phyloP scores from a whole-genome alignment of 2,888 invertebrate genomes.

The Clostera curtula region DNA sequence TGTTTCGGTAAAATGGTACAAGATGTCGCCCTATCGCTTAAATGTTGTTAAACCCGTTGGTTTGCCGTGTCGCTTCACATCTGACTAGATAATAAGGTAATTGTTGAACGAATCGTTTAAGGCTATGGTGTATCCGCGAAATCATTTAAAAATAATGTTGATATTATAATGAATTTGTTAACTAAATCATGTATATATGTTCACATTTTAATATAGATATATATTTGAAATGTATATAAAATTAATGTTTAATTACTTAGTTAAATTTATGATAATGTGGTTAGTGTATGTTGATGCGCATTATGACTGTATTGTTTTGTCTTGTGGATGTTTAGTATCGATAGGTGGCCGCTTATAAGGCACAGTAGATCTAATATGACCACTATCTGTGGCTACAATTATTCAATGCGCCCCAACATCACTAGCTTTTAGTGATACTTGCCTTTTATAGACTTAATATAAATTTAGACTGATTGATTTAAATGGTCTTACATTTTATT shows the following conservation, averaged over 20 bases:
- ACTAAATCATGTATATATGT: conserved; percentile 53
- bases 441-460: conserved; percentile 54
- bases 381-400: too few species aligned
- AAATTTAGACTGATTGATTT: conserved; percentile 67
- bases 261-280: conserved; percentile 16
- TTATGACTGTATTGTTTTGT: too few species aligned
- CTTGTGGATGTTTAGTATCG: too few species aligned
- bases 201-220: conserved; percentile 27
- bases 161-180: conserved; percentile 51
- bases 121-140: conserved; percentile 19
- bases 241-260: conserved; percentile 22
- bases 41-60: too few species aligned
- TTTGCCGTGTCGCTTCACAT: too few species aligned
- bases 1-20: too few species aligned
- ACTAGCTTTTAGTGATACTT: conserved; percentile 49
- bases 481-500: conserved; percentile 46
- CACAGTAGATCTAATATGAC: too few species aligned
- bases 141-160: conserved; percentile 37
- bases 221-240: conserved; percentile 27
- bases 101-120: conserved; percentile 13
- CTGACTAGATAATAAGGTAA: conserved; percentile 36
- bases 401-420: conserved; percentile 20
- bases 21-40: too few species aligned
- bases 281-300: conserved; percentile 8
- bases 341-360: too few species aligned